Percentiles rank a stretch among this genome's conserved stretches.
These are phyloP conservation scores for Cyprinodon diabolis DNA, from an alignment of 2,797 vertebrate genomes.

Conservation along the genomic window DNA sequence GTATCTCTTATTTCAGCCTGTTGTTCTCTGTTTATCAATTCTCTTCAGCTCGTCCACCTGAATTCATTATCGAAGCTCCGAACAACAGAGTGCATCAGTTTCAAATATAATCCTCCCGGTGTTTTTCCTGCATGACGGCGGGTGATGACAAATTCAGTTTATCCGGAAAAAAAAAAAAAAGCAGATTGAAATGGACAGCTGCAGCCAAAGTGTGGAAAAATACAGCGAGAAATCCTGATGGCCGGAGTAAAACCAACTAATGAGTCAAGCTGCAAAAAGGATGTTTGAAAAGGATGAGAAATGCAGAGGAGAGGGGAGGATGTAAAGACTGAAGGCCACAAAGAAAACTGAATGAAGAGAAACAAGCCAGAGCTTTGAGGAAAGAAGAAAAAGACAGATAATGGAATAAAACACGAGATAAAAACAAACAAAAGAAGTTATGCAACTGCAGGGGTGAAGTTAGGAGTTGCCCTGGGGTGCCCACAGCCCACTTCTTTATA, in stretches of 20 bases:
- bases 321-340: too few relatives aligned
- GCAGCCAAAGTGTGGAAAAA: constrained; percentile 43
- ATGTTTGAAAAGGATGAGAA: not conserved
- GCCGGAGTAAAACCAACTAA: constrained; percentile 1
- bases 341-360: not conserved
- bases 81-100: not conserved
- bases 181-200: constrained; percentile 22
- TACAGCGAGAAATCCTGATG: constrained; percentile 25
- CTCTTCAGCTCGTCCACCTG: constrained; percentile 1
- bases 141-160: not conserved
- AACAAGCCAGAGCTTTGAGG: too few relatives aligned
- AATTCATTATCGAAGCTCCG: not conserved
- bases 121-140: not conserved
- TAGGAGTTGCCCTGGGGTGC: not conserved
- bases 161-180: not conserved
- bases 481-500: not conserved
- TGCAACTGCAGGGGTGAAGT: not conserved
- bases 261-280: constrained; percentile 18
- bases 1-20: constrained; percentile 52
- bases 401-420: not conserved
- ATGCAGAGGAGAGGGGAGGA: not conserved
- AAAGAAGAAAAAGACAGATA: not conserved
- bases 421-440: not conserved
- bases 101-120: not conserved
- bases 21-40: constrained; percentile 36